phyloP scores from a whole-genome alignment of 2,888 invertebrate genomes.

The Zhuqinia jingwanae region DNA sequence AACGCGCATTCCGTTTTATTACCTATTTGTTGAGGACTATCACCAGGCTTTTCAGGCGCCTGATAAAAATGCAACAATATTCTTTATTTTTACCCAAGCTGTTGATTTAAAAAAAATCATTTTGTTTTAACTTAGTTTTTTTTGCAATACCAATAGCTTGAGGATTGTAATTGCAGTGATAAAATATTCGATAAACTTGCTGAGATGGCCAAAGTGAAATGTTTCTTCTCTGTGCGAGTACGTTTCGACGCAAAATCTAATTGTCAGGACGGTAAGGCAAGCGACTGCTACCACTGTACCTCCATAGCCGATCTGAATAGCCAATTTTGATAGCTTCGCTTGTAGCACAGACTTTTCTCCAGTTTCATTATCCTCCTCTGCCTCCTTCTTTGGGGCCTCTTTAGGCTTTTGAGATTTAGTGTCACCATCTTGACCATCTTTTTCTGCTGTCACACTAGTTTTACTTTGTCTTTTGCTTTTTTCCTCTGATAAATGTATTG shows the following conservation, averaged over 20 bases:
- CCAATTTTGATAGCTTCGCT: conserved; percentile 98
- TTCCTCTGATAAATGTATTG: too few species aligned
- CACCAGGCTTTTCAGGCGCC: conserved; percentile 90
- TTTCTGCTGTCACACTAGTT: conserved; percentile 57
- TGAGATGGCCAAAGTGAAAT: conserved; percentile 92
- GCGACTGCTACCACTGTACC: conserved; percentile 97
- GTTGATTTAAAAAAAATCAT: too few species aligned
- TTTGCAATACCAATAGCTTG: too few species aligned
- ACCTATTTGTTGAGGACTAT: conserved; percentile 96
- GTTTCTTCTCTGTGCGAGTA: conserved; percentile 89
- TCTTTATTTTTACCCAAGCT: too few species aligned
- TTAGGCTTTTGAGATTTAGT: conserved; percentile 77
- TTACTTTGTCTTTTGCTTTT: too few species aligned
- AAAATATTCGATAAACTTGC: conserved; percentile 96
- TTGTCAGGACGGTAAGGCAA: conserved; percentile 96
- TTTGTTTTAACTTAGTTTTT: too few species aligned
- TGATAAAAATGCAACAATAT: conserved; percentile 92
- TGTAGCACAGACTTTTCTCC: conserved; percentile 99
- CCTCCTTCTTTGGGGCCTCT: conserved; percentile 69
- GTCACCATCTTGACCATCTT: conserved; percentile 72
- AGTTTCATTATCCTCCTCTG: conserved; percentile 80
- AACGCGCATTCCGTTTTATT: conserved; percentile 99
- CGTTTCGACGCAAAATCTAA: conserved; percentile 95
- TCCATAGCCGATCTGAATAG: conserved; percentile 99
- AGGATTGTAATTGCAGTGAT: conserved; percentile 99